A percentile compares a stretch with the other conserved stretches of the same genome.
Evolutionary conservation across 2,888 invertebrate genomes (phyloP).

Genomic region (Cerastoderma edule): DNA sequence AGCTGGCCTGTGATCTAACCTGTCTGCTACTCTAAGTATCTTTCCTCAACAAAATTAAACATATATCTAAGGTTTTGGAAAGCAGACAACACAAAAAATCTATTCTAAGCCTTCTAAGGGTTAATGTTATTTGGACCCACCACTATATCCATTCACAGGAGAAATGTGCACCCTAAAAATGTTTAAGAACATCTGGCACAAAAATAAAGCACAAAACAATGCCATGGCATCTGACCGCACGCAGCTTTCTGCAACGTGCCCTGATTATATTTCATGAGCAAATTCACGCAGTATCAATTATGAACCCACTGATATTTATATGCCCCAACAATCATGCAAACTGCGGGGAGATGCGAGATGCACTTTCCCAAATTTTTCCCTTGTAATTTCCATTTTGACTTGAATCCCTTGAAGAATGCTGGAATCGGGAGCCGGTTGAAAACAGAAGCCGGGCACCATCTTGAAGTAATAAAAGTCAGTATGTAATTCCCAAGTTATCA

Average conservation of each 20-base stretch:
- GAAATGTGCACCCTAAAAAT: too few relatives aligned
- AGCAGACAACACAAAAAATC: too few relatives aligned
- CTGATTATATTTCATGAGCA: slow-evolving; percentile 14
- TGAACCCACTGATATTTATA: slow-evolving; percentile 24
- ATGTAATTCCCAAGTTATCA: slow-evolving; percentile 9
- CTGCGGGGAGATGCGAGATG: slow-evolving; percentile 1
- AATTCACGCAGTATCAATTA: slow-evolving; percentile 23
- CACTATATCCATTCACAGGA: too few relatives aligned
- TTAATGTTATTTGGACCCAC: too few relatives aligned
- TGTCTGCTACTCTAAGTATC: too few relatives aligned
- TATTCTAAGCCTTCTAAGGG: too few relatives aligned
- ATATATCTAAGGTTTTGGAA: too few relatives aligned
- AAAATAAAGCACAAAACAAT: slow-evolving; percentile 15
- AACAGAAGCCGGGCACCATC: slow-evolving; percentile 4
- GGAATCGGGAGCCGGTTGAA: not conserved
- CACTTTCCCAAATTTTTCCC: not conserved
- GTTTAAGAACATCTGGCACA: too few relatives aligned
- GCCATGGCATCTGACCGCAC: slow-evolving; percentile 16
- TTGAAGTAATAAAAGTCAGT: slow-evolving; percentile 25
- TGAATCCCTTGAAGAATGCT: too few relatives aligned
- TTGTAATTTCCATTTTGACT: not conserved
- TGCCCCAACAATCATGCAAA: not conserved
- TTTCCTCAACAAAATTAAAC: too few relatives aligned
- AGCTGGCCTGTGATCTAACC: too few relatives aligned
- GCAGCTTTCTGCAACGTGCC: slow-evolving; percentile 1